These are phyloP conservation scores for Sciaenops ocellatus DNA, from an alignment of 2,797 vertebrate genomes.

Conservation along the genomic window DNA sequence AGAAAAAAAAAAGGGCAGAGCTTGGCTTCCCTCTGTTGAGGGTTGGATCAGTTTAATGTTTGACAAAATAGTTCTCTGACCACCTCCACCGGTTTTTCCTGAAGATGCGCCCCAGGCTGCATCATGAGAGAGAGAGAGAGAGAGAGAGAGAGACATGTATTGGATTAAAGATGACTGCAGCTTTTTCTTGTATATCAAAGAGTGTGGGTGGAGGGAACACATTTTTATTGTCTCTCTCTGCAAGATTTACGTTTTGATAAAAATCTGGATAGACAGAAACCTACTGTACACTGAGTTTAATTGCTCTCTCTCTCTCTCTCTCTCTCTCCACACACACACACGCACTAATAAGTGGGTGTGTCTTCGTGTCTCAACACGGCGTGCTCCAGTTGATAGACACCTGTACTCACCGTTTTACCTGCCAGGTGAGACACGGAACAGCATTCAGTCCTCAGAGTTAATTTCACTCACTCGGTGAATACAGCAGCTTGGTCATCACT, in stretches of 20 bases:
- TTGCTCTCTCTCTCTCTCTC: neutral
- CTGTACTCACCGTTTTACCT: slow-evolving; percentile 66
- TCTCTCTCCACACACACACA: neutral
- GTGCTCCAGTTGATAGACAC: slow-evolving; percentile 67
- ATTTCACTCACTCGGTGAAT: slow-evolving; percentile 1
- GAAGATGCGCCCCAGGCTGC: slow-evolving; percentile 80
- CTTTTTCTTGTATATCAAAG: neutral
- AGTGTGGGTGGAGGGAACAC: neutral
- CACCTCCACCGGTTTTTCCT: slow-evolving; percentile 88
- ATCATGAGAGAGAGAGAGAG: slow-evolving; percentile 33
- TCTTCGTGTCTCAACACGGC: slow-evolving; percentile 78
- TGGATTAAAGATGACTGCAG: neutral
- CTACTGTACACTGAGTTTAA: neutral
- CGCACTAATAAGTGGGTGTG: slow-evolving; percentile 66
- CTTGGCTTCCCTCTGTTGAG: slow-evolving; percentile 14
- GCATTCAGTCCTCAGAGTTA: slow-evolving; percentile 26
- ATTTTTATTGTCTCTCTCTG: neutral
- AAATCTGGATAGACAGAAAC: slow-evolving; percentile 30
- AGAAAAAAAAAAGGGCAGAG: neutral
- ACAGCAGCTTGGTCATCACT: neutral
- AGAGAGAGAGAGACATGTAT: slow-evolving; percentile 8
- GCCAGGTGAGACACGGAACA: slow-evolving; percentile 69
- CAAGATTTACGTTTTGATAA: slow-evolving; percentile 8
- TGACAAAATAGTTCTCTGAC: slow-evolving; percentile 67
- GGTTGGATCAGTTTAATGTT: slow-evolving; percentile 62